These are phyloP conservation scores for Eulemur albifrons DNA, from an alignment of 2,797 vertebrate species.

Conservation along the genomic window DNA sequence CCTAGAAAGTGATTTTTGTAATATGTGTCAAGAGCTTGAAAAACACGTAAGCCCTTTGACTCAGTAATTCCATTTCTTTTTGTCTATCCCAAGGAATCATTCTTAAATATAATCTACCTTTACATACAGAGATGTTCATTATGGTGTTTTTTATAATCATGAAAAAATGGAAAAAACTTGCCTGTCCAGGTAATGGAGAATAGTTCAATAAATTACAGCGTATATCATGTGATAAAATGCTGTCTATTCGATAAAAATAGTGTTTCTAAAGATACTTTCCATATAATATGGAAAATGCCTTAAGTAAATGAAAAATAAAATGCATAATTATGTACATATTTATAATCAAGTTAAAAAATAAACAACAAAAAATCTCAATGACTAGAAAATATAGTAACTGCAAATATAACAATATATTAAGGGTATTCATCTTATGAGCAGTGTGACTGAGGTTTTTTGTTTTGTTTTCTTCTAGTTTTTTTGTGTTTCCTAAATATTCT, in stretches of 20 bases:
- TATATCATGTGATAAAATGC: not conserved
- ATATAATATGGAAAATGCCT: not conserved
- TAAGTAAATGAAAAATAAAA: conserved; percentile 1
- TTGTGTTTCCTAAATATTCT: not conserved
- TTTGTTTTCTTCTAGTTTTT: not conserved
- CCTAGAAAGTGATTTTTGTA: conserved; percentile 6
- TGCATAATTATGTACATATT: not conserved
- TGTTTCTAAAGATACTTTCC: not conserved
- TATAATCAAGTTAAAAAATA: not conserved
- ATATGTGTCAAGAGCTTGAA: not conserved
- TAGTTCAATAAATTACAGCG: not conserved
- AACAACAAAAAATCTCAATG: not conserved
- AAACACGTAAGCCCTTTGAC: not conserved
- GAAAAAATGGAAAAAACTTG: not conserved
- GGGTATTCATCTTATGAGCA: not conserved
- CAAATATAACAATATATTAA: not conserved
- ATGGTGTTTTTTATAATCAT: not conserved
- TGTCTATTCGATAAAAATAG: not conserved
- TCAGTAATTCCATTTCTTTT: not conserved
- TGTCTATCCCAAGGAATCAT: not conserved
- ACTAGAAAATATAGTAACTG: not conserved
- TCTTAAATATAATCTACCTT: not conserved
- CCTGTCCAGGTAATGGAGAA: not conserved
- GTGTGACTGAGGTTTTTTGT: not conserved
- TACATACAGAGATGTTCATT: not conserved